phyloP scores from a whole-genome alignment of 2,113 vertebrate genomes.

The Sorex araneus region DNA sequence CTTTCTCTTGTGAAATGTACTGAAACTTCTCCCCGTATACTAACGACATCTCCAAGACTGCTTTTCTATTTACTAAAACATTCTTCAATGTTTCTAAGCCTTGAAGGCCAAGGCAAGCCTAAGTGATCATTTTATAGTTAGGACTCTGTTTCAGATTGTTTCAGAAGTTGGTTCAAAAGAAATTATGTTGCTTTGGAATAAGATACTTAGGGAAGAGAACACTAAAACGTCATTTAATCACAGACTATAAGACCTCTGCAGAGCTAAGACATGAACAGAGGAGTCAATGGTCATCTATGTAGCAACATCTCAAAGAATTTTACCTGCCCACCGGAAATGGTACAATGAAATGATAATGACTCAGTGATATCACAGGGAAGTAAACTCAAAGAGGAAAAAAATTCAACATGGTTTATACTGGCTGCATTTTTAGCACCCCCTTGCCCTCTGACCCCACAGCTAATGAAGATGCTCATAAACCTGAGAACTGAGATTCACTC shows the following conservation, averaged over 20 bases:
- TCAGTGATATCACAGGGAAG: not conserved
- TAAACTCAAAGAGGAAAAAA: not conserved
- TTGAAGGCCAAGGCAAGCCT: not conserved
- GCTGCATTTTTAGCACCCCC: not conserved
- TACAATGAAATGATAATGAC: not conserved
- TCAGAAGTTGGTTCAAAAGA: constrained; percentile 35
- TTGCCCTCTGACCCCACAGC: not conserved
- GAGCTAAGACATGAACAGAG: constrained; percentile 10
- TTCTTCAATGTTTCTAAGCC: not conserved
- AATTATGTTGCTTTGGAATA: constrained; percentile 44
- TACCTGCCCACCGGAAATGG: not conserved
- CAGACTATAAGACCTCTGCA: constrained; percentile 18
- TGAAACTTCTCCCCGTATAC: not conserved
- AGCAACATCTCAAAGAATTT: constrained; percentile 27
- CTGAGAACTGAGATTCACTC: not conserved
- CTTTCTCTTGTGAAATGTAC: constrained; percentile 36
- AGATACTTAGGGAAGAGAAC: not conserved
- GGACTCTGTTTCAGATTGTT: not conserved
- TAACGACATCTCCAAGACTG: constrained; percentile 2
- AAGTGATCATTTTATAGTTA: constrained; percentile 21
- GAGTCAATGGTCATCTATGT: not conserved
- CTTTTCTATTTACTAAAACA: constrained; percentile 34
- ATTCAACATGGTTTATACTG: not conserved
- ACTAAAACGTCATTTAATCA: constrained; percentile 32
- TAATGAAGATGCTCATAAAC: constrained; percentile 23